These are phyloP conservation scores for Mirounga angustirostris DNA, from an alignment of 2,113 vertebrate genomes.

Conservation along the genomic window DNA sequence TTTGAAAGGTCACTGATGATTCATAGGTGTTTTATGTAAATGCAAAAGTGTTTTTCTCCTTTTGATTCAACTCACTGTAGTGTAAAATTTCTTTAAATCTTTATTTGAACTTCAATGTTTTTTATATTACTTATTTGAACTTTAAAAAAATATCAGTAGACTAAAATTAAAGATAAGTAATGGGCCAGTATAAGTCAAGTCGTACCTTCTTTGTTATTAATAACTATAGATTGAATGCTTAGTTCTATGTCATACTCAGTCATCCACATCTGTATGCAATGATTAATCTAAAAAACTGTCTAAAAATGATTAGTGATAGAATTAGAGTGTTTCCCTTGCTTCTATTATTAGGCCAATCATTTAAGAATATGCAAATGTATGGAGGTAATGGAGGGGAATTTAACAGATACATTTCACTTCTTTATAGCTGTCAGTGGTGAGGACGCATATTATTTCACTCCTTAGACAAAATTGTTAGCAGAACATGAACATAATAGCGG, in stretches of 20 bases:
- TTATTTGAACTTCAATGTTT: conserved; percentile 35
- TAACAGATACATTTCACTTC: conserved; percentile 23
- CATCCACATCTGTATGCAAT: conserved; percentile 29
- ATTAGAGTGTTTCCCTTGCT: conserved; percentile 37
- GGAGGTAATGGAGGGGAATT: background rate
- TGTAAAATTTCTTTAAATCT: conserved; percentile 60
- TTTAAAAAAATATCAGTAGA: conserved; percentile 47
- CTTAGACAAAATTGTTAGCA: background rate
- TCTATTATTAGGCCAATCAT: conserved; percentile 22
- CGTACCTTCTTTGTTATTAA: conserved; percentile 48
- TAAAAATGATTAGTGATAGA: conserved; percentile 43
- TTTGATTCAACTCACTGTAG: conserved; percentile 58
- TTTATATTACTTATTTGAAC: conserved; percentile 68
- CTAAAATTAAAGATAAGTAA: conserved; percentile 64
- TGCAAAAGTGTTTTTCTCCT: conserved; percentile 43
- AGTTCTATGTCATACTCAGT: conserved; percentile 44
- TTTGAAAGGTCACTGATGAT: conserved; percentile 69
- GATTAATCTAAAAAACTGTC: conserved; percentile 15
- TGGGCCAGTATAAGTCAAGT: background rate
- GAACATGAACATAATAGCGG: background rate
- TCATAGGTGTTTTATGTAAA: conserved; percentile 65
- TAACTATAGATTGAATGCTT: conserved; percentile 30
- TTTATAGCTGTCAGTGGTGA: conserved; percentile 46
- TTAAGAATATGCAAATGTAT: conserved; percentile 53
- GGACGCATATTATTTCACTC: background rate